Evolutionary conservation across 1,140 invertebrate genomes (phyloP).

Genomic region (Magallana angulata): DNA sequence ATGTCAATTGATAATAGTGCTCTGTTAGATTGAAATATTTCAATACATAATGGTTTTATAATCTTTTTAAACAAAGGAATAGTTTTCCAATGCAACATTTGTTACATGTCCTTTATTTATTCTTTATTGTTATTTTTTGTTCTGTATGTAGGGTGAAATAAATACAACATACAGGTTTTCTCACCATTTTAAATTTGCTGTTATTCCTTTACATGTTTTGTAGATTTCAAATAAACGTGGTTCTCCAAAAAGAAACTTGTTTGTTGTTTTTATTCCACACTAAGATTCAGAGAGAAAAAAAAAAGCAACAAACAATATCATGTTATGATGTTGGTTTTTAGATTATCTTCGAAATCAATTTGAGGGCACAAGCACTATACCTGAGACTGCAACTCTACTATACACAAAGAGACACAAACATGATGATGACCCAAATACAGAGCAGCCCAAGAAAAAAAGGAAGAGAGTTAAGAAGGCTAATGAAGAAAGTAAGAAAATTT

Average conservation of each 20-base stretch:
- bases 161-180: constrained; percentile 24
- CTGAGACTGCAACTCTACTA: not conserved
- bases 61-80: no score
- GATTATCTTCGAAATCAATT: constrained; percentile 22
- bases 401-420: not conserved
- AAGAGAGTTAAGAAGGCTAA: not conserved
- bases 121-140: no score
- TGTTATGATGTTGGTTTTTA: constrained; percentile 34
- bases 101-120: no score
- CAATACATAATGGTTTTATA: no score
- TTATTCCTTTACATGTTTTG: constrained; percentile 23
- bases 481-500: not conserved
- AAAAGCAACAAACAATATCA: constrained; percentile 20
- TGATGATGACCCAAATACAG: not conserved
- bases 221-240: constrained; percentile 33
- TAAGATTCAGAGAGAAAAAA: not conserved
- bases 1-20: no score
- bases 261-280: constrained; percentile 32
- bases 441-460: not conserved
- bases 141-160: not conserved
- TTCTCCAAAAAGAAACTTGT: not conserved
- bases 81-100: no score
- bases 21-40: no score
- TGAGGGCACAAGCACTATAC: not conserved
- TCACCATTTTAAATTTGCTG: not conserved